phyloP scores from a whole-genome alignment of 2,113 vertebrate genomes.

The Reinhardtius hippoglossoides region DNA sequence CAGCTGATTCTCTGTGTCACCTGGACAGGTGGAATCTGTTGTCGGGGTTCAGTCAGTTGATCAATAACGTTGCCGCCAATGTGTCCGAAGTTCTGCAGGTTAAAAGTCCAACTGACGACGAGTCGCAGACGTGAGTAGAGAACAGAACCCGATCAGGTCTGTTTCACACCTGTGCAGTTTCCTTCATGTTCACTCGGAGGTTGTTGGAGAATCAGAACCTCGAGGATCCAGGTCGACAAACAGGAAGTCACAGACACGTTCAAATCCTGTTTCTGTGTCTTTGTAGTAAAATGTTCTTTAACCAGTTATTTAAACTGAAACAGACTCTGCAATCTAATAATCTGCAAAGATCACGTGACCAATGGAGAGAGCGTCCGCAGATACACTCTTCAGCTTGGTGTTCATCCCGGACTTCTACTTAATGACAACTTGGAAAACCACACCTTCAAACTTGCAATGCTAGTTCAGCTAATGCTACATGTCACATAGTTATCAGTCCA shows the following conservation, averaged over 20 bases:
- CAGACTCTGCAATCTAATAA: too few species aligned
- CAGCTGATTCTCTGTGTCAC: slow-evolving; percentile 62
- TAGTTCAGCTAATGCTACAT: neutral
- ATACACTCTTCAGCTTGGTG: too few species aligned
- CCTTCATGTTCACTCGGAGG: too few species aligned
- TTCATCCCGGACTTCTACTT: too few species aligned
- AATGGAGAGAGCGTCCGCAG: neutral
- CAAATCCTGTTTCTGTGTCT: neutral
- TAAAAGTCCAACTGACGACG: slow-evolving; percentile 48
- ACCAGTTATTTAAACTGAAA: neutral
- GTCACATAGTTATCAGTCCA: neutral
- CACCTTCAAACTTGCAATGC: neutral
- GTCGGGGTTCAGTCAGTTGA: slow-evolving; percentile 61
- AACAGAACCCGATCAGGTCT: neutral
- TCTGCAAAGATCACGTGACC: neutral
- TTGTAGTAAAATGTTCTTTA: neutral
- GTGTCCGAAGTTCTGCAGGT: slow-evolving; percentile 62
- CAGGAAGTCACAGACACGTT: neutral
- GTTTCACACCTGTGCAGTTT: neutral
- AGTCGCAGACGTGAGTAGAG: slow-evolving; percentile 57
- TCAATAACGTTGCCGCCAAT: slow-evolving; percentile 62
- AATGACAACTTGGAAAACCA: too few species aligned
- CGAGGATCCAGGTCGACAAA: neutral
- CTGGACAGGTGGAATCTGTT: slow-evolving; percentile 64
- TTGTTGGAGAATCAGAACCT: neutral